Percentiles rank a stretch among this genome's conserved stretches.
phyloP scores from a whole-genome alignment of 2,797 vertebrate genomes.

The Enteromius viviparus region DNA sequence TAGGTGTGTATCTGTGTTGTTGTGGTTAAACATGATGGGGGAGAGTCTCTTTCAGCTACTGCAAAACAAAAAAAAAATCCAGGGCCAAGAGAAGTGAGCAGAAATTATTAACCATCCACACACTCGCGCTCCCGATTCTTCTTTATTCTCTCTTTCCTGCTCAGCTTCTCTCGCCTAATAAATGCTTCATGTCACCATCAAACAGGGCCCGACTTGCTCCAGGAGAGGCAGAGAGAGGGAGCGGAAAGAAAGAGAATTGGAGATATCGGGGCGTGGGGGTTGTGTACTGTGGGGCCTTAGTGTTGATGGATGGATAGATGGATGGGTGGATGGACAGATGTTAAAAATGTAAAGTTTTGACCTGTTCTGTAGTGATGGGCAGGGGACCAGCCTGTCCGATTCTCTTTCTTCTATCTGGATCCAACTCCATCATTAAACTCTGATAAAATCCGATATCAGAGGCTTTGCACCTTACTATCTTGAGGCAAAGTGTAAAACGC shows the following conservation, averaged over 20 bases:
- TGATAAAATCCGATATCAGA: not conserved
- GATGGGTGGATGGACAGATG: constrained; percentile 40
- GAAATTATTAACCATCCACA: constrained; percentile 59
- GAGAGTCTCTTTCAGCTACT: constrained; percentile 48
- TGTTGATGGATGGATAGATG: constrained; percentile 51
- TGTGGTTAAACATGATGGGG: constrained; percentile 44
- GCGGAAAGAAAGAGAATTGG: constrained; percentile 66
- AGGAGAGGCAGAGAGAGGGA: constrained; percentile 41
- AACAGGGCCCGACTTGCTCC: constrained; percentile 57
- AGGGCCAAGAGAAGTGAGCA: constrained; percentile 54
- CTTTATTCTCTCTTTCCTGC: constrained; percentile 58
- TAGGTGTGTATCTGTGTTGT: constrained; percentile 40
- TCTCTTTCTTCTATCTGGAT: constrained; percentile 39
- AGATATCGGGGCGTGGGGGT: constrained; percentile 55
- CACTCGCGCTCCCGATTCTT: constrained; percentile 40
- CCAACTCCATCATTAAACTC: constrained; percentile 41
- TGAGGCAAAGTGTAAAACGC: constrained; percentile 37
- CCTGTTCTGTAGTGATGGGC: constrained; percentile 42
- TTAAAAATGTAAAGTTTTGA: constrained; percentile 57
- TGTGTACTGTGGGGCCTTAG: constrained; percentile 47
- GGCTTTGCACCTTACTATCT: constrained; percentile 14
- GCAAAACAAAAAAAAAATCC: constrained; percentile 46
- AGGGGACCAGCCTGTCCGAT: constrained; percentile 35
- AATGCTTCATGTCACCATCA: constrained; percentile 71
- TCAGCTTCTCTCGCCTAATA: constrained; percentile 59